Evolutionary conservation across 2,113 vertebrate genomes (phyloP).

Genomic region (Anolis carolinensis): DNA sequence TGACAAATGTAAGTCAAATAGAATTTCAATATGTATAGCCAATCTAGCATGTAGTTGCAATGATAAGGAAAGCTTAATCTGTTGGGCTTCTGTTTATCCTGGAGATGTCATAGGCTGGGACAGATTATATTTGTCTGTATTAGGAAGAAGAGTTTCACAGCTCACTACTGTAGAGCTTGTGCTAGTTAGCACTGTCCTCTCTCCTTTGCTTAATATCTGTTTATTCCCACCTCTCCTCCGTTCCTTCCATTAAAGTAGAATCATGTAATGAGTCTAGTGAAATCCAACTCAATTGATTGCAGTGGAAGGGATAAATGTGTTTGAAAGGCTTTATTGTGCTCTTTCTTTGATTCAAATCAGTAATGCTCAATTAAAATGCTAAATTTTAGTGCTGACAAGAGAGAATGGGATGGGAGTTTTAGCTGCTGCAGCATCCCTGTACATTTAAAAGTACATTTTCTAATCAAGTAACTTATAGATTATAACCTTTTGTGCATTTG

Average conservation of each 20-base stretch:
- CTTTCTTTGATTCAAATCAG: not conserved
- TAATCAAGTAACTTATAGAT: not conserved
- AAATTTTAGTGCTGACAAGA: not conserved
- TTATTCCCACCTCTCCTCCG: not conserved
- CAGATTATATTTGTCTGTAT: not conserved
- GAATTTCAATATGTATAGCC: not conserved
- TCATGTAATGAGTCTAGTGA: not conserved
- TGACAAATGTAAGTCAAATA: not conserved
- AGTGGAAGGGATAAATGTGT: not conserved
- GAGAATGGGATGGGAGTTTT: not conserved
- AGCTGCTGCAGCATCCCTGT: not conserved
- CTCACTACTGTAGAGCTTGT: not conserved
- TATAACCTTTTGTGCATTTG: not conserved
- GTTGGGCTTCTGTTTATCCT: not conserved
- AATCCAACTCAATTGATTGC: not conserved
- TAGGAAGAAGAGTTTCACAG: not conserved
- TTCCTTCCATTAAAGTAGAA: not conserved
- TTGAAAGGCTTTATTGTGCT: not conserved
- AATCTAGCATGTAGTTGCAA: not conserved
- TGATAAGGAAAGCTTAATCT: not conserved
- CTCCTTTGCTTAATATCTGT: not conserved
- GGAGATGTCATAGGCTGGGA: not conserved
- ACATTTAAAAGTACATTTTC: not conserved
- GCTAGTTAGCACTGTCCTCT: not conserved
- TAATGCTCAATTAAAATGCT: not conserved